Evolutionary conservation across 2,888 invertebrate species (phyloP), one percentile per base, ranked within the genome.

Genomic region (Dasysyrphus tricinctus): DNA sequence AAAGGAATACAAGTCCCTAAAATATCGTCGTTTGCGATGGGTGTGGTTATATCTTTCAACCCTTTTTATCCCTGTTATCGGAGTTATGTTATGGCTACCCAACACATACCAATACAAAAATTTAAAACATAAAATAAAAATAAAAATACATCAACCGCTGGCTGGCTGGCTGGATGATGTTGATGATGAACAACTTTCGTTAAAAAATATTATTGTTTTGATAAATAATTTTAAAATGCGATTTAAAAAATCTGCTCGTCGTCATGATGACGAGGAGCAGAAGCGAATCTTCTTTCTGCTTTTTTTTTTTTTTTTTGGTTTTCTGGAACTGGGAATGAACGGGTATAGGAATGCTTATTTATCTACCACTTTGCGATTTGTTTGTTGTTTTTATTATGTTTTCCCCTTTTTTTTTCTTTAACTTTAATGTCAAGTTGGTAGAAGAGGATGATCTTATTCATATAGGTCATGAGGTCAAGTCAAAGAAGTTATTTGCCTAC

Each of bases 171-270:
- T 54, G 72, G 72, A 29, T 56, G 32, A 81, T 63, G 74, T 73
- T 74, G 80, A 78, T 81, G 86, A 79, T 86, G 81, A 81, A 75
- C 70, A 86, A 82, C 75, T 86, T 82, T 79, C 57, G 78, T 82
- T 86, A 86, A 86, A 86, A 86, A 86, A 86, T 86, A 86, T 86
- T 82, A 81, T 79, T 86, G 86, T 86, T 86, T 79, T 82, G 78
- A 82, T 86, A 82, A 79, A 86, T 86, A 86, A 86, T 86, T 86
- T 86, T 79, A 74, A 86, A 86, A 86, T 75, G 79, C 86, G 86
- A 86, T 86, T 86, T 86, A 65, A 74, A 78, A 82, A 86, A 59
- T 78, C 77, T 70, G 29, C 73, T 77, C 76, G 9, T 77, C n/a
- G 42, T 63, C 44, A n/a, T 54, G 32, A 29, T n/a, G 74, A 14